These are phyloP conservation scores for Campylorhamphus procurvoides DNA, from an alignment of 2,113 vertebrate species.

Conservation along the genomic window DNA sequence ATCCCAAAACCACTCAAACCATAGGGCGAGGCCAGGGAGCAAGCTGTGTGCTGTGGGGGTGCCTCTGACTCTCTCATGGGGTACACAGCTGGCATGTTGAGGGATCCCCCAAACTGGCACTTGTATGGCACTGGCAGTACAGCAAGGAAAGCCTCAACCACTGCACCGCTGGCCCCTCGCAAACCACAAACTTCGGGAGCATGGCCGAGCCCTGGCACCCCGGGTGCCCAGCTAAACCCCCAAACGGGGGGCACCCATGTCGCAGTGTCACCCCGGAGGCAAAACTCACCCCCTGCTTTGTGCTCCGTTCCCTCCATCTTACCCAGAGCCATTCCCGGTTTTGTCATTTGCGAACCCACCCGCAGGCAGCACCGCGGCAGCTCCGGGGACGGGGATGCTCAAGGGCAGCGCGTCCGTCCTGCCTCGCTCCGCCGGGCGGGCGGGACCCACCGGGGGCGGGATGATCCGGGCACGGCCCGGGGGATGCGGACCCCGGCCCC, in stretches of 20 bases:
- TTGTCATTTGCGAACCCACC: not conserved
- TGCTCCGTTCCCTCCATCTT: not conserved
- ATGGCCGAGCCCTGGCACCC: fast-evolving
- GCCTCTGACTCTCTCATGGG: not conserved
- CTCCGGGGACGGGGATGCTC: not conserved
- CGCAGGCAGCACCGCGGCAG: not conserved
- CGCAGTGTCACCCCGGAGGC: not conserved
- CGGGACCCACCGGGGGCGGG: not conserved
- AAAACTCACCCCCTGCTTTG: not conserved
- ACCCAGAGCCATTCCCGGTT: not conserved
- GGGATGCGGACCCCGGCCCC: too few species aligned
- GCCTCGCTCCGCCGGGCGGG: not conserved
- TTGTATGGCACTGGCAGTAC: fast-evolving
- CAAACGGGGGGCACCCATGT: fast-evolving
- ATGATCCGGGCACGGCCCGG: too few species aligned
- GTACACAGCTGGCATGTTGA: fast-evolving
- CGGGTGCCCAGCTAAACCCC: fast-evolving
- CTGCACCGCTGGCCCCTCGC: not conserved
- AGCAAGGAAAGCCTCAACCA: not conserved
- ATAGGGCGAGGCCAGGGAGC: not conserved
- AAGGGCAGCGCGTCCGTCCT: not conserved
- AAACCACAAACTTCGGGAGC: not conserved
- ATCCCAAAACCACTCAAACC: not conserved
- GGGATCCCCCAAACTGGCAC: not conserved
- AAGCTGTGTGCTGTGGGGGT: not conserved